Conservation (phyloP, 1,140 invertebrate species). For the Helicoverpa zea region DNA sequence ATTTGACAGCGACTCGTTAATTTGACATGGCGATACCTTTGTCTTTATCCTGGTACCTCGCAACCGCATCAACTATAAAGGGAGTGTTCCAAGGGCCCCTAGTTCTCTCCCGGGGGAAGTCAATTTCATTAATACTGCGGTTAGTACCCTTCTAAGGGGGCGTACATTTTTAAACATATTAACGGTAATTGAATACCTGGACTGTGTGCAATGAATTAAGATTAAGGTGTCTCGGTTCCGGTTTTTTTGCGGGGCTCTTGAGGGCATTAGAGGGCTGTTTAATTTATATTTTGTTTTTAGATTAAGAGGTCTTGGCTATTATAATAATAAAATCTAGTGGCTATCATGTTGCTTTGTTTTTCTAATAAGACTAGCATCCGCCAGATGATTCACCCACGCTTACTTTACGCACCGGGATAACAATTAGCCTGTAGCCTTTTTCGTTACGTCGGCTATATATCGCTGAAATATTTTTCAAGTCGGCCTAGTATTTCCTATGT, state of each 20-base stretch:
- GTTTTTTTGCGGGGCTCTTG: conserved; percentile 26
- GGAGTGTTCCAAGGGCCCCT: conserved; percentile 47
- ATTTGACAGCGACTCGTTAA: conserved; percentile 53
- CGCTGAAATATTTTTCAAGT: too few species aligned
- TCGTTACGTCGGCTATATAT: too few species aligned
- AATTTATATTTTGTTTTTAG: neutral
- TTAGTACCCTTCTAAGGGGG: conserved; percentile 61
- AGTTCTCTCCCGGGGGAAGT: conserved; percentile 71
- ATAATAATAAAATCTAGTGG: too few species aligned
- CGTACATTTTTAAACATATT: conserved; percentile 81
- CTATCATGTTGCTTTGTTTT: too few species aligned
- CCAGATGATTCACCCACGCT: too few species aligned
- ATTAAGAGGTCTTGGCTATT: too few species aligned
- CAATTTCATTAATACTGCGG: conserved; percentile 84
- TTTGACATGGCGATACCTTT: conserved; percentile 56
- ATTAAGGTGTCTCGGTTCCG: conserved; percentile 65
- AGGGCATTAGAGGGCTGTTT: neutral
- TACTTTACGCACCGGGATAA: too few species aligned
- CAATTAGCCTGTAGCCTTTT: too few species aligned
- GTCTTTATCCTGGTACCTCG: conserved; percentile 49
- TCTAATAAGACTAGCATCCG: too few species aligned
- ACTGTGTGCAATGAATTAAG: conserved; percentile 70
- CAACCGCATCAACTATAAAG: conserved; percentile 27
- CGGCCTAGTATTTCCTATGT: too few species aligned
- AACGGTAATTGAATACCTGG: conserved; percentile 77